Evolutionary conservation across 2,797 vertebrate genomes (phyloP).

Genomic region (Anguilla anguilla): DNA sequence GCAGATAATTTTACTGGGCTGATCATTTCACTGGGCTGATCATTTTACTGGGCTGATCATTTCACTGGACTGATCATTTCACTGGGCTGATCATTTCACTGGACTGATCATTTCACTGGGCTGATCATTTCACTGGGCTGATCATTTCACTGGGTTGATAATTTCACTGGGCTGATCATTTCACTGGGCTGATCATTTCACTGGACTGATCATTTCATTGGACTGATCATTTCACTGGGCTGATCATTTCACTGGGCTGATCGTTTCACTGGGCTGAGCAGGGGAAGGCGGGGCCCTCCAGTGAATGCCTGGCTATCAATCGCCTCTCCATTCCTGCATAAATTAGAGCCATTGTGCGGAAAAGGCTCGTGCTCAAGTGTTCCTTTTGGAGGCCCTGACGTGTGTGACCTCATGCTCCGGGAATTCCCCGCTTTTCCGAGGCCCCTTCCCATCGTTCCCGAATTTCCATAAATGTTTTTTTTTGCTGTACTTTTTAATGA

Average conservation of each 20-base stretch:
- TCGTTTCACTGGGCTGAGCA: constrained; percentile 40
- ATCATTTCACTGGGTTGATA: constrained; percentile 38
- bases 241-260: too few relatives aligned
- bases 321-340: constrained; percentile 47
- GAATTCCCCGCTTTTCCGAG: not conserved
- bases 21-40: not conserved
- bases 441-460: not conserved
- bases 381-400: not conserved
- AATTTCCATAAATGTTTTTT: not conserved
- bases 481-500: not conserved
- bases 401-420: too few relatives aligned
- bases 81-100: constrained; percentile 37
- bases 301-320: constrained; percentile 51
- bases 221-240: constrained; percentile 41
- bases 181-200: constrained; percentile 20
- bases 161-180: constrained; percentile 43
- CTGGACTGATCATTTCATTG: constrained; percentile 35
- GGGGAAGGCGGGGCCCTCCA: constrained; percentile 34
- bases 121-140: too few relatives aligned
- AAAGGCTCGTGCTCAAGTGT: not conserved
- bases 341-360: constrained; percentile 33
- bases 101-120: constrained; percentile 40
- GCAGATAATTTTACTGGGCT: constrained; percentile 41
- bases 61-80: constrained; percentile 12
- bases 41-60: constrained; percentile 43